Conservation (phyloP, 2,797 vertebrate genomes). For the Tamandua tetradactyla region DNA sequence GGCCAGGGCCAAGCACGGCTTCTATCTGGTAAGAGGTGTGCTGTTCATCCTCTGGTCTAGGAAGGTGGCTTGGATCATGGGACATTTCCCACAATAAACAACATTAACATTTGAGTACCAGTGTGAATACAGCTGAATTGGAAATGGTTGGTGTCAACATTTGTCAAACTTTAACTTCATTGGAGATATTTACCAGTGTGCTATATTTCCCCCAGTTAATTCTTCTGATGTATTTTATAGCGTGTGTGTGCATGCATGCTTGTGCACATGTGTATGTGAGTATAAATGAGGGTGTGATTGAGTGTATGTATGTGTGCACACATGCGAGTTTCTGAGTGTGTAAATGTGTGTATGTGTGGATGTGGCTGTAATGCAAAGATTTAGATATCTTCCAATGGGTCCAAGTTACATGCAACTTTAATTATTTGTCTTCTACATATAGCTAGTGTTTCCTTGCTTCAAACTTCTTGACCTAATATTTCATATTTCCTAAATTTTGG, state of each 20-base stretch:
- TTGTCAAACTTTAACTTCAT: not conserved
- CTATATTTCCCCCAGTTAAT: not conserved
- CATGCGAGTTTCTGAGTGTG: rapidly evolving
- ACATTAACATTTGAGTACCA: conserved; percentile 80
- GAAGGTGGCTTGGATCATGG: conserved; percentile 83
- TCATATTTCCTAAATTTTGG: not conserved
- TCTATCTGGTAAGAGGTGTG: not conserved
- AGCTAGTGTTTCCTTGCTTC: not conserved
- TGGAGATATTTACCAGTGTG: not conserved
- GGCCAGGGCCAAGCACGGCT: no score
- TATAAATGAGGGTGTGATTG: rapidly evolving
- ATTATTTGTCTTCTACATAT: not conserved
- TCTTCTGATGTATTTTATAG: no score
- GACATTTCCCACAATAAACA: conserved; percentile 80
- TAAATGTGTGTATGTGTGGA: not conserved
- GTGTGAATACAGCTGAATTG: conserved; percentile 1
- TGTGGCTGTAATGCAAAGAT: not conserved
- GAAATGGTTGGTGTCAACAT: not conserved
- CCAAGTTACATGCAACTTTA: not conserved
- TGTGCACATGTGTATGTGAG: not conserved
- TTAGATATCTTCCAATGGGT: not conserved
- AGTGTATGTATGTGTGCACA: not conserved
- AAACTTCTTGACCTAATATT: not conserved
- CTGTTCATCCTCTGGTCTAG: conserved; percentile 88
- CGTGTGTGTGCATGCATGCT: no score